Evolutionary conservation across 2,797 vertebrate genomes (phyloP), one percentile per base, ranked within the genome.

Genomic region (Sylvia borin): DNA sequence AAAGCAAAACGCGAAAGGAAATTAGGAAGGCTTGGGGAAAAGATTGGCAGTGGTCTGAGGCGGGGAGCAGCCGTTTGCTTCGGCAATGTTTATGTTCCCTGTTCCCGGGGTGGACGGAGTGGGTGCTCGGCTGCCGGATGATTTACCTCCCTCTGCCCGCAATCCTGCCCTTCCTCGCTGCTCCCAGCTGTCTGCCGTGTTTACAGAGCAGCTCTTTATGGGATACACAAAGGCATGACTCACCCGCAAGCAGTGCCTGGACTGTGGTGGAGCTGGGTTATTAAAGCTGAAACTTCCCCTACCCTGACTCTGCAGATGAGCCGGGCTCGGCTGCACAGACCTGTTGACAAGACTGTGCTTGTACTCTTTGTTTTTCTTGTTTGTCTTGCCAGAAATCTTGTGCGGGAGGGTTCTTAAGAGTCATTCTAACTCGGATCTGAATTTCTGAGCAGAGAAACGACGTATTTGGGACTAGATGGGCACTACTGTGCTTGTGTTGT

Each of bases 51-150:
- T 2, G 45, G 5, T 24, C n/a, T 10, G 58, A 25, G 32, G 4
- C 1, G 13, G 5, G 19, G 16, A 43, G 31, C 26, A 38, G 14
- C 9, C 16, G 19, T 31, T 40, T 7, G 32, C 43, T 47, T 0
- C 29, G 34, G 3, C 4, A 1, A 0, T 3, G 6, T 5, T 4
- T 2, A 1, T 32, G 26, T 0, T 0, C 19, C 20, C 51, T 0
- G 7, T 51, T 53, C 61, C 17, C 73, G 18, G 53, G 25, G 7
- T 21, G 38, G n/a, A 16, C 0, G 2, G 12, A 7, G 16, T 0
- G 16, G 19, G 4, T 20, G 10, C 3, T 2, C 10, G 38, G 17
- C 60, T 26, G 13, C 10, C 9, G 7, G 62, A 0, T 36, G 51
- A 6, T 38, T 73, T 62, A 62, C 29, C 32, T 38, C 54, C 50